Evolutionary conservation across 2,797 vertebrate species (phyloP).

Genomic region (Sus cebifrons): DNA sequence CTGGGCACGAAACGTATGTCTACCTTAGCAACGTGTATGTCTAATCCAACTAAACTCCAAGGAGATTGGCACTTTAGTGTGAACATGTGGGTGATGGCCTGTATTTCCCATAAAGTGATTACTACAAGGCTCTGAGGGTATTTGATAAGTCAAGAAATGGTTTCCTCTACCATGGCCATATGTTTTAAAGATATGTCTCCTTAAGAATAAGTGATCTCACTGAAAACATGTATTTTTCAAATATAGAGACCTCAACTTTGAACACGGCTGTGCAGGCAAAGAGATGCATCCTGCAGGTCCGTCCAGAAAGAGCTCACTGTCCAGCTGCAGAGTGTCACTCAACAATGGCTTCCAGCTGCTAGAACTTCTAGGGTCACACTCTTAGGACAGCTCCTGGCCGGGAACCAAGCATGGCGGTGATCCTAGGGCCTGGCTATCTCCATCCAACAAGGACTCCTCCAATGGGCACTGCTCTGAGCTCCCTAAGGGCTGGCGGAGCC

Average conservation of each 20-base stretch:
- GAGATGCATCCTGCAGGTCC: neutral
- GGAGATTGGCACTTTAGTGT: neutral
- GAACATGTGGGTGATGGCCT: neutral
- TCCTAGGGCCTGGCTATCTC: neutral
- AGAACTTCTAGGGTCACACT: neutral
- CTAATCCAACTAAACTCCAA: neutral
- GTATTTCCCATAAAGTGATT: neutral
- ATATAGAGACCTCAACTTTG: neutral
- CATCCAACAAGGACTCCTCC: neutral
- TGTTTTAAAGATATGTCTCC: neutral
- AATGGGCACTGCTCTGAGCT: neutral
- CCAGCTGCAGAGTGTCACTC: neutral
- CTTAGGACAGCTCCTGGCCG: neutral
- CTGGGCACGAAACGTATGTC: neutral
- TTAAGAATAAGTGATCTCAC: slow-evolving; percentile 15
- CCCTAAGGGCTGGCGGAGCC: neutral
- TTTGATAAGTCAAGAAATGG: neutral
- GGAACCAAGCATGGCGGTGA: neutral
- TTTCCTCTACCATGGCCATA: neutral
- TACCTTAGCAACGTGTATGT: neutral
- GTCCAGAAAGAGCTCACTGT: neutral
- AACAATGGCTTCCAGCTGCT: neutral
- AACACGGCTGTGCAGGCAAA: neutral
- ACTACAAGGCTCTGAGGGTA: neutral
- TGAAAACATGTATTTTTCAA: neutral